Evolutionary conservation across 2,797 vertebrate genomes (phyloP).

Genomic region (Mus minutoides): DNA sequence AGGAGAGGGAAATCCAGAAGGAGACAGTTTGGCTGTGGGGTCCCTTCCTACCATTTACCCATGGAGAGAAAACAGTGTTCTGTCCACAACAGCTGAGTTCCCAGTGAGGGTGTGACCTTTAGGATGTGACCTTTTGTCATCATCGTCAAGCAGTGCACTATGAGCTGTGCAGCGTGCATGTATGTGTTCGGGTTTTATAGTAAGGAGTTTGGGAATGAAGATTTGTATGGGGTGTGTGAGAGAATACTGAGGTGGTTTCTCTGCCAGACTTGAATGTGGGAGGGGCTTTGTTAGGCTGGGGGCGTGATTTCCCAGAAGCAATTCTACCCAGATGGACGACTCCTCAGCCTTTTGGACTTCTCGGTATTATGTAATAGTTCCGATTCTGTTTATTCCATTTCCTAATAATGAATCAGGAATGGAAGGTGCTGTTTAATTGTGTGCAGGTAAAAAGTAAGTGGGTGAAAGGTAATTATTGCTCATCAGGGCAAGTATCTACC

Average conservation of each 20-base stretch:
- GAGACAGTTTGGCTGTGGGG: not conserved
- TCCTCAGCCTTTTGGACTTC: constrained; percentile 21
- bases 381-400: constrained; percentile 16
- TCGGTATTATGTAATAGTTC: not conserved
- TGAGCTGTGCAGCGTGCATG: too few species aligned
- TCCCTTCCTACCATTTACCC: not conserved
- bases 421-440: constrained; percentile 30
- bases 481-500: not conserved
- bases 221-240: too few species aligned
- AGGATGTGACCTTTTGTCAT: not conserved
- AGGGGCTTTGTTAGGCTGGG: not conserved
- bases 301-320: not conserved
- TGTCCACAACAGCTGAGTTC: too few species aligned
- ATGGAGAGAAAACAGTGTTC: not conserved
- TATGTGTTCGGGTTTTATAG: not conserved
- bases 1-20: not conserved
- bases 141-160: not conserved
- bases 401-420: constrained; percentile 15
- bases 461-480: not conserved
- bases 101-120: not conserved
- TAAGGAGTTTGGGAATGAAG: not conserved
- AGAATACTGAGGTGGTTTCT: not conserved
- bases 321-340: too few species aligned
- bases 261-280: not conserved
- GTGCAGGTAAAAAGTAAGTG: constrained; percentile 38